Conservation (phyloP, 2,113 vertebrate genomes). For the Psilopogon haemacephalus region DNA sequence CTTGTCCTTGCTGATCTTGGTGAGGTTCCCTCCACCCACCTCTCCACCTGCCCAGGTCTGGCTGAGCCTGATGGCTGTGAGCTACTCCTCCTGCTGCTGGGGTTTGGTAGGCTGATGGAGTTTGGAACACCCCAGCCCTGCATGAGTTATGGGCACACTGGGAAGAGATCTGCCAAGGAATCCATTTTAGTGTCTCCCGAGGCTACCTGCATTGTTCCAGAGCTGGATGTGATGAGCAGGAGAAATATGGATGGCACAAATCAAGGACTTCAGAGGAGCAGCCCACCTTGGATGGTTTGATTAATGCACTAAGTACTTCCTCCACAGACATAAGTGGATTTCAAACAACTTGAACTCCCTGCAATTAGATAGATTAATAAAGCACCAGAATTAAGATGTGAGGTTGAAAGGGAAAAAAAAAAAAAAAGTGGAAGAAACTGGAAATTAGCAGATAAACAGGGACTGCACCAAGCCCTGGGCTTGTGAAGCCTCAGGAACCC, state of each 20-base stretch:
- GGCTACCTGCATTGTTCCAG: not conserved
- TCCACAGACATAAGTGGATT: constrained; percentile 36
- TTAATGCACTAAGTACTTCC: constrained; percentile 53
- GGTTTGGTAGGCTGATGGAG: not conserved
- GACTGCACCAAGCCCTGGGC: not conserved
- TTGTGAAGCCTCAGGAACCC: not conserved
- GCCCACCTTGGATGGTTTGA: constrained; percentile 16
- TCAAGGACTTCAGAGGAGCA: constrained; percentile 37
- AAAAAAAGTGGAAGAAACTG: not conserved
- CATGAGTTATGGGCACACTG: not conserved
- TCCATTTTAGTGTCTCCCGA: not conserved
- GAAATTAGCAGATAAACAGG: not conserved
- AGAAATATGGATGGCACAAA: constrained; percentile 23
- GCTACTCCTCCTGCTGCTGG: not conserved
- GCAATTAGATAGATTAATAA: constrained; percentile 36
- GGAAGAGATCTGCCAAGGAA: not conserved
- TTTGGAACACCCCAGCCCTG: not conserved
- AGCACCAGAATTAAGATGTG: constrained; percentile 25
- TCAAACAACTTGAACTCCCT: constrained; percentile 46
- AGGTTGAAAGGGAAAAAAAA: constrained; percentile 34
- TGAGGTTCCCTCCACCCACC: too few species aligned
- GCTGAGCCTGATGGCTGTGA: too few species aligned
- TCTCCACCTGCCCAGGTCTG: too few species aligned
- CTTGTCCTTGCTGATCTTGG: too few species aligned
- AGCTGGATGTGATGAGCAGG: not conserved